A percentile compares a stretch with the other conserved stretches of the same genome.
These are phyloP conservation scores for Sebastes baramenuke DNA, from an alignment of 2,797 vertebrate genomes.

Conservation along the genomic window DNA sequence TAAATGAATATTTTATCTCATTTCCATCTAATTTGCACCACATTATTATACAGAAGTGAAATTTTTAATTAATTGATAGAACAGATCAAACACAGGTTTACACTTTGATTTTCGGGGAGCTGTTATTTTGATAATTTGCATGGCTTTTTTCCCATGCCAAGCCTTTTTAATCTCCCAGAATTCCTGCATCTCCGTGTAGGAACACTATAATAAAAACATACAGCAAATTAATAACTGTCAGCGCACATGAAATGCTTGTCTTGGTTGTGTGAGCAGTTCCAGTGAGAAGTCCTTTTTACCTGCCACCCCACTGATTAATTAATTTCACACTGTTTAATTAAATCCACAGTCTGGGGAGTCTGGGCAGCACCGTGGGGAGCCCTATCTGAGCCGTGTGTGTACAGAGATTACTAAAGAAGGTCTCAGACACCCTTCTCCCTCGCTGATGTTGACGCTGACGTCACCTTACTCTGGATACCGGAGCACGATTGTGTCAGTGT, in stretches of 20 bases:
- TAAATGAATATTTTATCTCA: constrained; percentile 88
- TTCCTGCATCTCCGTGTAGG: constrained; percentile 68
- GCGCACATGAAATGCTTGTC: constrained; percentile 73
- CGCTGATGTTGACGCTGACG: constrained; percentile 83
- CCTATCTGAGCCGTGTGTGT: constrained; percentile 65
- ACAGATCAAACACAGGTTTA: constrained; percentile 86
- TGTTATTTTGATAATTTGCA: constrained; percentile 80
- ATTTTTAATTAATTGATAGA: constrained; percentile 87
- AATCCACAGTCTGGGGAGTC: constrained; percentile 80
- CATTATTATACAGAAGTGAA: constrained; percentile 85
- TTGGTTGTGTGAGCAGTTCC: constrained; percentile 72
- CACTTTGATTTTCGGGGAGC: constrained; percentile 80
- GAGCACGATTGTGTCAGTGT: constrained; percentile 87
- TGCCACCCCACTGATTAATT: constrained; percentile 82
- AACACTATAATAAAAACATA: constrained; percentile 70
- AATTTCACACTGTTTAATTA: constrained; percentile 86
- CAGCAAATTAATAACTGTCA: constrained; percentile 80
- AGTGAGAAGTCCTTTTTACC: constrained; percentile 76
- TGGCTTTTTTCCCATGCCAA: constrained; percentile 64
- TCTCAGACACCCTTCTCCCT: constrained; percentile 78
- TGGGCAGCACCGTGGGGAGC: constrained; percentile 68
- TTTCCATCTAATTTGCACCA: constrained; percentile 88
- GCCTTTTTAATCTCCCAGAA: constrained; percentile 64
- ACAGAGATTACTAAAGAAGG: constrained; percentile 76
- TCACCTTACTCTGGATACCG: constrained; percentile 81